Percentiles rank a stretch among this genome's conserved stretches.
These are phyloP conservation scores for Elephantulus edwardii DNA, from an alignment of 2,113 vertebrate genomes.

Conservation along the genomic window DNA sequence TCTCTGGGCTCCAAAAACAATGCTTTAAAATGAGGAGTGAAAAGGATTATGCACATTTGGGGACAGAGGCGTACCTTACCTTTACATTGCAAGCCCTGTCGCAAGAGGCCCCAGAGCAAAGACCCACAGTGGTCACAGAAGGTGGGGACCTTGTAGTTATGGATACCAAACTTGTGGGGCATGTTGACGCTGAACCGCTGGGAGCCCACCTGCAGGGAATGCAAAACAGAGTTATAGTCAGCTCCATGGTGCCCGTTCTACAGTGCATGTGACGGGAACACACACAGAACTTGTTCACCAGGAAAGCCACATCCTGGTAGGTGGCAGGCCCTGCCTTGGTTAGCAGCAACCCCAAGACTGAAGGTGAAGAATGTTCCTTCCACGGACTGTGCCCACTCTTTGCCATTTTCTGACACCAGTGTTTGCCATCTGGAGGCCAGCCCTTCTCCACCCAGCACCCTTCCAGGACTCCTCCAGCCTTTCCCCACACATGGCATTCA, in stretches of 20 bases:
- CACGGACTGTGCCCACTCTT: background rate
- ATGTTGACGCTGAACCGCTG: slow-evolving; percentile 99
- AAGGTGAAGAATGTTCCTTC: background rate
- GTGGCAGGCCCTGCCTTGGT: background rate
- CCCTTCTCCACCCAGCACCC: no score
- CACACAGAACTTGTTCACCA: background rate
- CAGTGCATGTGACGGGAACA: background rate
- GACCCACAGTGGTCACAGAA: slow-evolving; percentile 99
- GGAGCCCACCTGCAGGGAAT: slow-evolving; percentile 92
- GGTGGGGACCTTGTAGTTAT: slow-evolving; percentile 99
- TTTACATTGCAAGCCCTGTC: slow-evolving; percentile 99
- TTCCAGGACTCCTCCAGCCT: background rate
- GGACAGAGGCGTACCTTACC: slow-evolving; percentile 82
- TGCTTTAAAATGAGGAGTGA: background rate
- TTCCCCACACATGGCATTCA: accelerated
- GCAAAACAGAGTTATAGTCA: slow-evolving; percentile 65
- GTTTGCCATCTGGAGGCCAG: background rate
- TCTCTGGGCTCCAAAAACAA: background rate
- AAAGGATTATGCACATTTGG: accelerated
- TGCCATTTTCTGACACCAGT: background rate
- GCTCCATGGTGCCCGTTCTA: background rate
- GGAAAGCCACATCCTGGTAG: accelerated
- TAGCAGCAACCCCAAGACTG: slow-evolving; percentile 11
- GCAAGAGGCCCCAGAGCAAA: slow-evolving; percentile 97
- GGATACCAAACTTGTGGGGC: slow-evolving; percentile 99